These are phyloP conservation scores for Chydorus sphaericus DNA, from an alignment of 2,888 invertebrate genomes.

Conservation along the genomic window DNA sequence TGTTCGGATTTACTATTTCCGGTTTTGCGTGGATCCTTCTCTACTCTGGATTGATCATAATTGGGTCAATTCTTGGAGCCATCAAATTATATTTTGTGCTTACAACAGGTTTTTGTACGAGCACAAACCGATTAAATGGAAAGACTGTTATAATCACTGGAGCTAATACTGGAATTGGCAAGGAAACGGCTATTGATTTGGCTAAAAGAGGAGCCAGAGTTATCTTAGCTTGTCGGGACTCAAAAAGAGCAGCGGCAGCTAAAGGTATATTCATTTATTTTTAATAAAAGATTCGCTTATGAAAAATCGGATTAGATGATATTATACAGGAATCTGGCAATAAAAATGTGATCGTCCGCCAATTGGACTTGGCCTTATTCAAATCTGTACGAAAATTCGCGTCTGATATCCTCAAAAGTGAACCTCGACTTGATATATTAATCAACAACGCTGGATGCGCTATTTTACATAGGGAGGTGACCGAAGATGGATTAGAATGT, in stretches of 20 bases:
- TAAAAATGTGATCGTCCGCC: slow-evolving; percentile 48
- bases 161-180: slow-evolving; percentile 63
- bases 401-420: slow-evolving; percentile 55
- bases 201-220: slow-evolving; percentile 62
- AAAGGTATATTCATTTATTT: slow-evolving; percentile 35
- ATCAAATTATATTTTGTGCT: slow-evolving; percentile 21
- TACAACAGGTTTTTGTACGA: slow-evolving; percentile 24
- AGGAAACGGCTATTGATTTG: slow-evolving; percentile 54
- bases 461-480: slow-evolving; percentile 47
- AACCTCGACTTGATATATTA: slow-evolving; percentile 58
- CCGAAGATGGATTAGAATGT: slow-evolving; percentile 70
- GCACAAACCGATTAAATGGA: slow-evolving; percentile 33
- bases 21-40: too few species aligned
- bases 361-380: slow-evolving; percentile 61
- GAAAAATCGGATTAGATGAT: neutral
- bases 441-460: slow-evolving; percentile 75
- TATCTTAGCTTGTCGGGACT: slow-evolving; percentile 72
- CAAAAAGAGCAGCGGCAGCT: slow-evolving; percentile 51
- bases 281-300: neutral
- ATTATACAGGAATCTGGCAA: slow-evolving; percentile 3
- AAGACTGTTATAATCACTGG: slow-evolving; percentile 64
- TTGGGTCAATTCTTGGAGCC: slow-evolving; percentile 14
- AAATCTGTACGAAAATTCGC: slow-evolving; percentile 71
- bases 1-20: too few species aligned
- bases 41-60: slow-evolving; percentile 11